Base-by-base conservation (phyloP, 1,140 invertebrate species). In the Drosophila tristis region DNA sequence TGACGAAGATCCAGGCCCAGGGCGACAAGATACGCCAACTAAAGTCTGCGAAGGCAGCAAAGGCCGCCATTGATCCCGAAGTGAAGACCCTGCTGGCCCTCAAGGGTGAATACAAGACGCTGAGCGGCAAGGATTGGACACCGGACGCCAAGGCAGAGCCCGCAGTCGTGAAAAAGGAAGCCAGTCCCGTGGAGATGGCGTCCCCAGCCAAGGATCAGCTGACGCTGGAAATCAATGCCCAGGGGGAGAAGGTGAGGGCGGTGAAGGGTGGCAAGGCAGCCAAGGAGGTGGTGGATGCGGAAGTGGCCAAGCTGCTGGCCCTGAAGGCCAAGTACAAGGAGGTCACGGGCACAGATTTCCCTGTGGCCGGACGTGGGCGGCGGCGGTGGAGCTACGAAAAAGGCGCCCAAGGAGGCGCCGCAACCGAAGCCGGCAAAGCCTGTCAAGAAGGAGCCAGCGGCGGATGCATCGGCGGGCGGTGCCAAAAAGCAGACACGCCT, bases 401-500 rank as follows among this genome's bases (percentile, higher is more conserved):
- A 84, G 58, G 66, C 89, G 0, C 47, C 62, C 9, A 73, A 86
- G 15, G 78, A 87, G 25, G 31, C 64, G 4, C 31, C 64, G 4
- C 74, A 78, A 23, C 60, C 73, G 5, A 90, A 91, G 73, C 63
- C 72, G 4, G 54, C 86, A 20, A 72, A 93, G 87, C 66, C 90
- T 0, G 70, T 23, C 0, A 74, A 81, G 9, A 90, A 91, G 13
- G 84, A 86, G 9, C 23, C 62, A 0, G 4, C 65, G 4, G 13
- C 66, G 3, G 87, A 94, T 26, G 92, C 93, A 0, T 71, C 91
- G 0, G 92, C 90, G 0, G 92, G 93, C 29, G 93, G 92, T 0
- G 76, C 74, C 0, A 98, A 98, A 92, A 98, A 98, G 82, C 95
- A 97, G 90, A 99, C 98, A 0, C 94, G 98, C 55, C 93, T 99